A percentile compares a stretch with the other conserved stretches of the same genome.
Evolutionary conservation across 1,140 invertebrate genomes (phyloP).

Genomic region (Lepeophtheirus salmonis): DNA sequence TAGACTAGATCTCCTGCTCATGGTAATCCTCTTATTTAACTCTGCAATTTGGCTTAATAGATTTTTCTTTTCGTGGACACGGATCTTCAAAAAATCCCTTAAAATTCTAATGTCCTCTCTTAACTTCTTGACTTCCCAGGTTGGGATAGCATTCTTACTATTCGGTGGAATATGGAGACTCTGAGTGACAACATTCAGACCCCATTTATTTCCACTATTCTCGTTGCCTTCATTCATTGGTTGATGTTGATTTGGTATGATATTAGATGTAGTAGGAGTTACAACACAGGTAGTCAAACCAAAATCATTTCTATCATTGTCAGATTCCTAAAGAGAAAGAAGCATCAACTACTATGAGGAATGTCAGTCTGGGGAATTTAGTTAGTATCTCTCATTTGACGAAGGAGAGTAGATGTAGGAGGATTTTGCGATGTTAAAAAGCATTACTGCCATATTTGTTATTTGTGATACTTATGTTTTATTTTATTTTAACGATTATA

Average conservation of each 20-base stretch:
- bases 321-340: neutral
- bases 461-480: too few species aligned
- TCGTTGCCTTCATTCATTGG: too few species aligned
- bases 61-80: constrained; percentile 8
- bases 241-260: too few species aligned
- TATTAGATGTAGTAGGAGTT: neutral
- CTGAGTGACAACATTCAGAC: constrained; percentile 8
- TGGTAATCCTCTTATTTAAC: neutral
- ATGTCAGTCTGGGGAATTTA: too few species aligned
- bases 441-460: too few species aligned
- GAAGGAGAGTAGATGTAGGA: too few species aligned
- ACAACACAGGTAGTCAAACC: neutral
- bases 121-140: constrained; percentile 6
- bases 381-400: too few species aligned
- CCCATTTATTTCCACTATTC: neutral
- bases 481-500: too few species aligned
- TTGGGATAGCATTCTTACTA: neutral
- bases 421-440: too few species aligned
- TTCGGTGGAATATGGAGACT: constrained; percentile 1
- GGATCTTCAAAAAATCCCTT: neutral
- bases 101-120: constrained; percentile 6
- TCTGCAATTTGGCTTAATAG: neutral
- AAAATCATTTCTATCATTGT: neutral
- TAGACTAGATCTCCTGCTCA: neutral
- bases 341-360: too few species aligned